Evolutionary conservation across 2,888 invertebrate genomes (phyloP), one percentile per base, ranked within the genome.

Genomic region (Horisme vitalbata): DNA sequence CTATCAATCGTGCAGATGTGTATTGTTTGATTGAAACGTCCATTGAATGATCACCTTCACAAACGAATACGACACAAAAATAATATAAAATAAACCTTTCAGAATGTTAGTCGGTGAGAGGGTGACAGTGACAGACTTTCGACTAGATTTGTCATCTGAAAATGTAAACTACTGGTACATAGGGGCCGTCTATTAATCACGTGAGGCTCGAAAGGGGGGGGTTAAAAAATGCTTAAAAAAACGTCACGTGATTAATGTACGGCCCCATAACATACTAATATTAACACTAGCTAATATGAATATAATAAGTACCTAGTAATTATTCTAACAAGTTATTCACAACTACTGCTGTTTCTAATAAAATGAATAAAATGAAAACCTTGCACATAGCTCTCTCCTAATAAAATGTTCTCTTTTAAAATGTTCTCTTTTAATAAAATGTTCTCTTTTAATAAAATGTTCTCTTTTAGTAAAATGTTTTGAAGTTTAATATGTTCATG

Each of bases 61-160:
- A n/a, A n/a, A n/a, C n/a, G n/a, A 34, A 41, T 28, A 43, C 41
- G 32, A 36, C 46, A 49, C 45, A 53, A 12, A 41, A 47, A 54
- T 44, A 53, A 45, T 43, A 48, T 34, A 41, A 46, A 37, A 33
- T 31, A 32, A 54, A 63, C 52, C 23, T 32, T 43, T 36, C 44
- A 27, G 2, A 38, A 34, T 31, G 47, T 54, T 47, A 47, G 52
- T 45, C 37, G 41, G 36, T 36, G 35, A 38, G 15, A 28, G 13
- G 24, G 36, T 4, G 9, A 28, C 15, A 24, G 36, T 4, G 9
- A 6, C 11, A 37, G 21, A 45, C 15, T 46, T 50, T 33, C 44
- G 37, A 23, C 38, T 50, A 49, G 33, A 2, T 6, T 18, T 32
- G 31, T 21, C 10, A 49, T 41, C 55, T 58, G 48, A 48, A 51